These are phyloP conservation scores for Tragelaphus scriptus DNA, from an alignment of 2,113 vertebrate genomes.

Conservation along the genomic window DNA sequence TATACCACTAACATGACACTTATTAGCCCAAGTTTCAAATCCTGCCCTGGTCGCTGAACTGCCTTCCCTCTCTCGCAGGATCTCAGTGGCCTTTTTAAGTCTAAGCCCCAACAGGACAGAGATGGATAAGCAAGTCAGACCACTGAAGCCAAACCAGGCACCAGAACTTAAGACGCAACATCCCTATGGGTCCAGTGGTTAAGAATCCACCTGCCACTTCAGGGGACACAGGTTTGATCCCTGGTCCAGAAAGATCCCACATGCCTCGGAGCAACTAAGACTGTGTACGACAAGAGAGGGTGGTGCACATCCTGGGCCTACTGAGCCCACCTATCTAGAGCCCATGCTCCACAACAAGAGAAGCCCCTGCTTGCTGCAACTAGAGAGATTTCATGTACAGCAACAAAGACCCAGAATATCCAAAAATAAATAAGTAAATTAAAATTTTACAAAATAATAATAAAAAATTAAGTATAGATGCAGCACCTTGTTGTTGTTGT, in stretches of 20 bases:
- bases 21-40: not conserved
- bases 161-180: not conserved
- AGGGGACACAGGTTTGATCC: not conserved
- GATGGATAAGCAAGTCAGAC: not conserved
- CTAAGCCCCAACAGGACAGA: not conserved
- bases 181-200: not conserved
- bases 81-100: not conserved
- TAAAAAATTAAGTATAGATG: not conserved
- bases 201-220: not conserved
- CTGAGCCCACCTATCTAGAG: not conserved
- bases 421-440: not conserved
- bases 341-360: not conserved
- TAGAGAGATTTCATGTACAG: not conserved
- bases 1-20: not conserved
- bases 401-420: not conserved
- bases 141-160: not conserved
- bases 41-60: not conserved
- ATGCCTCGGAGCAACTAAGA: not conserved
- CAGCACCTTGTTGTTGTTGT: too few relatives aligned
- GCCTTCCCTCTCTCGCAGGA: not conserved
- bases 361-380: not conserved
- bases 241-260: not conserved
- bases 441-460: not conserved
- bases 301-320: not conserved
- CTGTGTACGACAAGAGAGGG: not conserved